These are phyloP conservation scores for Tiphia femorata DNA, from an alignment of 2,888 invertebrate genomes.

Conservation along the genomic window DNA sequence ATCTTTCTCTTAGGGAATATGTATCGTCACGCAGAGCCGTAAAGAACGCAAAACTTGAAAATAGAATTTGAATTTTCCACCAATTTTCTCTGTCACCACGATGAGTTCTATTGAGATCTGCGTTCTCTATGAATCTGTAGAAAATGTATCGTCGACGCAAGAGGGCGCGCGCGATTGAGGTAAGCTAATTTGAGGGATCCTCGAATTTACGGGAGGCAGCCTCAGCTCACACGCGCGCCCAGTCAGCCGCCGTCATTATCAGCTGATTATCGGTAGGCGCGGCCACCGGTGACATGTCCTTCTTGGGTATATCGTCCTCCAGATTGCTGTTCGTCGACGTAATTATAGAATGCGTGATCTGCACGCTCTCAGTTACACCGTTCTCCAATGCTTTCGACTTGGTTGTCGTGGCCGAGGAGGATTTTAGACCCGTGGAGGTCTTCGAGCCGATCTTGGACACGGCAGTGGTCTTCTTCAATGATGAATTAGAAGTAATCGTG, in stretches of 20 bases:
- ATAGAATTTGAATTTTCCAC: too few relatives aligned
- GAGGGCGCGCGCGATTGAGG: too few relatives aligned
- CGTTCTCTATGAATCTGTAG: too few relatives aligned
- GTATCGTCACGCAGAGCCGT: too few relatives aligned
- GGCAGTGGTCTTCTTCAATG: constrained; percentile 17
- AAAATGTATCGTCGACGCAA: too few relatives aligned
- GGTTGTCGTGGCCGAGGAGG: constrained; percentile 13
- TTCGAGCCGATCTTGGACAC: constrained; percentile 7
- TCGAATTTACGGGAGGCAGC: background rate
- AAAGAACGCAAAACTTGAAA: too few relatives aligned
- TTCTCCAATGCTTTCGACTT: constrained; percentile 53
- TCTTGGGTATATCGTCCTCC: constrained; percentile 68
- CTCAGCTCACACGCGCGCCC: background rate
- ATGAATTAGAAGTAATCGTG: constrained; percentile 17
- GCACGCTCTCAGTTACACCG: constrained; percentile 51
- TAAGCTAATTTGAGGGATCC: too few relatives aligned
- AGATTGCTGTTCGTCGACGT: constrained; percentile 51
- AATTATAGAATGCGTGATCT: constrained; percentile 47
- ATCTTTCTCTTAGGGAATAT: too few relatives aligned
- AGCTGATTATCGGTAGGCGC: constrained; percentile 63
- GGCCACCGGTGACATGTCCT: constrained; percentile 70
- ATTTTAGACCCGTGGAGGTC: background rate
- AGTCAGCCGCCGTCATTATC: constrained; percentile 61
- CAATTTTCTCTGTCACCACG: too few relatives aligned
- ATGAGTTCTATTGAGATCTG: too few relatives aligned